Conservation (phyloP, 2,888 invertebrate species). For the Tetanocera ferruginea region DNA sequence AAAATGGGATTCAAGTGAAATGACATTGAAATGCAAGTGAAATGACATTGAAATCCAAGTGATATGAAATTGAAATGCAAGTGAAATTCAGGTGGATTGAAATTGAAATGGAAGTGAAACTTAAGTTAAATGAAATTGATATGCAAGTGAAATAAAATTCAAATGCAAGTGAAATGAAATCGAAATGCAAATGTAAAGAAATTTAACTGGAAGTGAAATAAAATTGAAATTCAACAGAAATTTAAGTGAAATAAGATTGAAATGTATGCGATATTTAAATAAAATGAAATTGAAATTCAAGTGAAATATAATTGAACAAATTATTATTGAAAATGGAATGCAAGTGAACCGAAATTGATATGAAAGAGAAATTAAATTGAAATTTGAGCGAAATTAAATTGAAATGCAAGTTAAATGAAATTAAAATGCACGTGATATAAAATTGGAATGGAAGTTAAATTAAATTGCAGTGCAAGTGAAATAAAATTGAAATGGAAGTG, state of each 20-base stretch:
- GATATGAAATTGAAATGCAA: background rate
- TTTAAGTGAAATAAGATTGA: background rate
- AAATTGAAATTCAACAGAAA: background rate
- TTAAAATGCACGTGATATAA: too few relatives aligned
- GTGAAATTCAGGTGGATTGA: background rate
- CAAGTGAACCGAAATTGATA: background rate
- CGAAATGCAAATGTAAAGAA: background rate
- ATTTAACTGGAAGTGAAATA: background rate
- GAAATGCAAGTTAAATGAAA: background rate
- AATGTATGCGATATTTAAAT: background rate
- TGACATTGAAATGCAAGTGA: background rate
- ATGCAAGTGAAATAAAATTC: background rate
- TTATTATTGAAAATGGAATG: background rate
- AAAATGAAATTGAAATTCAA: slow-evolving; percentile 1
- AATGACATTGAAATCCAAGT: background rate
- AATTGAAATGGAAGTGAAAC: background rate
- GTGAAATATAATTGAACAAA: background rate
- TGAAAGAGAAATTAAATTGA: background rate
- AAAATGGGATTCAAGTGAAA: background rate
- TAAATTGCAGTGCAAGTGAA: too few relatives aligned
- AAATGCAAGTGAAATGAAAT: background rate
- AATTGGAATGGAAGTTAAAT: background rate
- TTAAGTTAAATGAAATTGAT: background rate
- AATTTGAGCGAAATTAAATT: too few relatives aligned
- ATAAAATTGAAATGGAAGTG: too few relatives aligned